phyloP scores from a whole-genome alignment of 2,113 vertebrate species.

The Psephotus haematonotus region DNA sequence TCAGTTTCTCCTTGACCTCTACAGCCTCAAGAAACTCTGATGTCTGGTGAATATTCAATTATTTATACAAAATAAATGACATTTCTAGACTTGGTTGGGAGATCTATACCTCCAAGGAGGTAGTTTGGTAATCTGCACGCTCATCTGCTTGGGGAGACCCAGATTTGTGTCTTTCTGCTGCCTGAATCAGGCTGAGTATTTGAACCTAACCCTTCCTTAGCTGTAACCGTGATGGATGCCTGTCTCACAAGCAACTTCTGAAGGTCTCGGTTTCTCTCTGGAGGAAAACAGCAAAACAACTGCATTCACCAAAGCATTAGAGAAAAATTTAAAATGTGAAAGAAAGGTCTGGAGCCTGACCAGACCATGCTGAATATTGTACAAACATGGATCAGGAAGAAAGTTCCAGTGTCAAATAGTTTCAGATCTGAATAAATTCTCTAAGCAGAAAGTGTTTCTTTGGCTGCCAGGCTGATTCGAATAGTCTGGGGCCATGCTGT shows the following conservation, averaged over 20 bases:
- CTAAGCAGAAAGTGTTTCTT: neutral
- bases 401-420: neutral
- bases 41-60: neutral
- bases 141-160: neutral
- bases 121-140: neutral
- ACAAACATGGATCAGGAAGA: fast-evolving
- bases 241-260: neutral
- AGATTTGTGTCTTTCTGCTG: neutral
- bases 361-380: fast-evolving
- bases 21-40: neutral
- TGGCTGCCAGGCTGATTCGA: neutral
- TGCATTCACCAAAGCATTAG: neutral
- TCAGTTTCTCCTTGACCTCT: neutral
- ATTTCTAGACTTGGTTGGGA: neutral
- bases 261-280: neutral
- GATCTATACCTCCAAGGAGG: neutral
- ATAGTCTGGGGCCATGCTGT: fast-evolving
- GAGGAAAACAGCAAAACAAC: neutral
- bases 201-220: neutral
- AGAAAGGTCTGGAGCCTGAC: neutral
- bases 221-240: neutral
- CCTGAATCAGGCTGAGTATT: neutral
- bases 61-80: neutral
- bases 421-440: neutral
- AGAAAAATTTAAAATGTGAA: fast-evolving